phyloP scores from a whole-genome alignment of 2,797 vertebrate genomes.

The Pseudochaenichthys georgianus region DNA sequence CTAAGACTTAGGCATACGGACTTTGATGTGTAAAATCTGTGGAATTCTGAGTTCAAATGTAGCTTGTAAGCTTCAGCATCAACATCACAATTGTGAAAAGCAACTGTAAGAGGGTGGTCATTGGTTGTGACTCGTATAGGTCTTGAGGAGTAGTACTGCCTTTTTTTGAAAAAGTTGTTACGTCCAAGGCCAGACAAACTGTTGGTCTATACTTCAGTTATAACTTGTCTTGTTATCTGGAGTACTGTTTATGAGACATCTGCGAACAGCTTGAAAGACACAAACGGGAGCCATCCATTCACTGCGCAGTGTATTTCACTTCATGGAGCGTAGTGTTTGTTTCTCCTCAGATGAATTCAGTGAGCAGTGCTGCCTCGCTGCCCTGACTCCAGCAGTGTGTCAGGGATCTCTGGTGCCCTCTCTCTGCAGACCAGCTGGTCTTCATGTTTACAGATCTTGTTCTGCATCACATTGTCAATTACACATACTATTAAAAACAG shows the following conservation, averaged over 20 bases:
- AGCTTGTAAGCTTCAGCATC: not conserved
- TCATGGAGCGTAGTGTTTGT: not conserved
- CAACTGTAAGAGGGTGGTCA: too few species aligned
- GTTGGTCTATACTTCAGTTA: not conserved
- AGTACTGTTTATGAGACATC: too few species aligned
- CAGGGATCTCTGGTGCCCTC: slow-evolving; percentile 68
- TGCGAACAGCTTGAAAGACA: too few species aligned
- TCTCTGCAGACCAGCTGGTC: slow-evolving; percentile 49
- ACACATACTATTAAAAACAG: not conserved
- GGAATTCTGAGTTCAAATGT: not conserved
- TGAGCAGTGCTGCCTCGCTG: slow-evolving; percentile 14
- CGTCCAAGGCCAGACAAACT: not conserved
- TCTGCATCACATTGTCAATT: slow-evolving; percentile 1
- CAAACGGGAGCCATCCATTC: not conserved
- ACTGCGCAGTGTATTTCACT: not conserved
- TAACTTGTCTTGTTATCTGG: too few species aligned
- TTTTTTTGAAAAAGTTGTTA: not conserved
- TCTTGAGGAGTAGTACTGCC: not conserved
- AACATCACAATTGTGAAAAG: not conserved
- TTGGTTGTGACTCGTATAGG: not conserved
- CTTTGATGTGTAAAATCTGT: not conserved
- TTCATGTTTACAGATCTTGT: slow-evolving; percentile 14
- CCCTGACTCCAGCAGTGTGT: slow-evolving; percentile 22
- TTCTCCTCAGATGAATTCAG: slow-evolving; percentile 7
- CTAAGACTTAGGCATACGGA: not conserved